phyloP scores from a whole-genome alignment of 1,140 invertebrate genomes.

The Anadara kagoshimensis region DNA sequence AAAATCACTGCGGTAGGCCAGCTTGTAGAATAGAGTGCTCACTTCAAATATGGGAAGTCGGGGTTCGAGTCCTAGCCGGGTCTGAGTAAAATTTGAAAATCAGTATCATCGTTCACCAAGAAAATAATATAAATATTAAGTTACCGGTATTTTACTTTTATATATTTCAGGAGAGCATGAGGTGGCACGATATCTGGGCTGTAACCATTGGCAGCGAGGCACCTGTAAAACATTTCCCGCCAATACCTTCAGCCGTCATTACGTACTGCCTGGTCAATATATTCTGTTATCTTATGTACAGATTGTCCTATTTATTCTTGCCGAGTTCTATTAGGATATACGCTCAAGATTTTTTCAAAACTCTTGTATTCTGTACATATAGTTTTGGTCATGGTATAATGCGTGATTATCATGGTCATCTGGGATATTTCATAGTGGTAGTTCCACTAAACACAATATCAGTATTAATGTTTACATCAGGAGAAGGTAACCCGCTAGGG shows the following conservation, averaged over 20 bases:
- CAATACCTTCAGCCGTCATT: background rate
- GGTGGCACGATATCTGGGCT: conserved; percentile 21
- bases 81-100: no score
- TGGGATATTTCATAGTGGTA: conserved; percentile 6
- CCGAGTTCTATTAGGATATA: background rate
- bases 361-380: conserved; percentile 23
- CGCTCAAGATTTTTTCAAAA: conserved; percentile 28
- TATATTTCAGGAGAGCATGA: background rate
- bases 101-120: no score
- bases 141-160: no score
- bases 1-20: no score
- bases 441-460: conserved; percentile 23
- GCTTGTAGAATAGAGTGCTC: no score
- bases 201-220: conserved; percentile 3
- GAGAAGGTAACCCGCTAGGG: conserved; percentile 7
- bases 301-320: background rate
- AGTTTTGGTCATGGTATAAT: conserved; percentile 19
- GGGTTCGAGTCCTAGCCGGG: no score
- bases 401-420: conserved; percentile 9
- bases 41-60: no score
- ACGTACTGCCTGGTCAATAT: background rate
- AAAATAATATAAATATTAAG: no score
- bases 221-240: conserved; percentile 6
- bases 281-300: conserved; percentile 14
- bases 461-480: conserved; percentile 8